phyloP scores from a whole-genome alignment of 2,113 vertebrate species.

The Eptesicus fuscus region DNA sequence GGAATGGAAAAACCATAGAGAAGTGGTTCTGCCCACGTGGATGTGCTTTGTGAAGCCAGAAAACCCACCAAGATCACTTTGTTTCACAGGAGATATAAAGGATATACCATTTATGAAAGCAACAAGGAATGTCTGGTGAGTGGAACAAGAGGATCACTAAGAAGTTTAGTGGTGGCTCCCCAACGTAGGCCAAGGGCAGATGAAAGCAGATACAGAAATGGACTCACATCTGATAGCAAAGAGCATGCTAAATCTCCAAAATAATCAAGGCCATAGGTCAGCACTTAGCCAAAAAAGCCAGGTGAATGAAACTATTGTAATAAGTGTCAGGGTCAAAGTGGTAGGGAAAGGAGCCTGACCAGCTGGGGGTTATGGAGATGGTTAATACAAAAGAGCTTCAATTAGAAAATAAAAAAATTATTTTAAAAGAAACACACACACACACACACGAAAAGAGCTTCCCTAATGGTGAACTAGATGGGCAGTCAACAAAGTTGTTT shows the following conservation, averaged over 20 bases:
- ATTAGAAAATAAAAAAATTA: not conserved
- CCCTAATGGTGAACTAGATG: not conserved
- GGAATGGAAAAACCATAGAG: not conserved
- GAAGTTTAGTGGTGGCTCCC: not conserved
- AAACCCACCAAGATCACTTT: not conserved
- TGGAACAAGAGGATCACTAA: not conserved
- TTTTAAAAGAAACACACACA: not conserved
- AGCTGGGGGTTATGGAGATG: not conserved
- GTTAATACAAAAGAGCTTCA: not conserved
- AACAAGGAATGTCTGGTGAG: not conserved
- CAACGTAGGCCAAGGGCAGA: not conserved
- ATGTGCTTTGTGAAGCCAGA: not conserved
- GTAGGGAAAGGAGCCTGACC: fast-evolving
- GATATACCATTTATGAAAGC: not conserved
- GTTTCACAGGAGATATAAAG: not conserved
- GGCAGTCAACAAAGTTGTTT: not conserved
- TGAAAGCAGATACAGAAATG: not conserved
- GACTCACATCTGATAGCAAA: not conserved
- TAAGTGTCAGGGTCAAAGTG: not conserved
- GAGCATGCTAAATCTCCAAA: not conserved
- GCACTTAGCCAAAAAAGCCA: not conserved
- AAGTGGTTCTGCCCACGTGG: not conserved
- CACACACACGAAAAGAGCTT: not conserved
- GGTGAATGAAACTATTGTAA: not conserved
- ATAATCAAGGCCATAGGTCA: not conserved